These are phyloP conservation scores for Calephelis nemesis DNA, from an alignment of 1,140 invertebrate species.

Conservation along the genomic window DNA sequence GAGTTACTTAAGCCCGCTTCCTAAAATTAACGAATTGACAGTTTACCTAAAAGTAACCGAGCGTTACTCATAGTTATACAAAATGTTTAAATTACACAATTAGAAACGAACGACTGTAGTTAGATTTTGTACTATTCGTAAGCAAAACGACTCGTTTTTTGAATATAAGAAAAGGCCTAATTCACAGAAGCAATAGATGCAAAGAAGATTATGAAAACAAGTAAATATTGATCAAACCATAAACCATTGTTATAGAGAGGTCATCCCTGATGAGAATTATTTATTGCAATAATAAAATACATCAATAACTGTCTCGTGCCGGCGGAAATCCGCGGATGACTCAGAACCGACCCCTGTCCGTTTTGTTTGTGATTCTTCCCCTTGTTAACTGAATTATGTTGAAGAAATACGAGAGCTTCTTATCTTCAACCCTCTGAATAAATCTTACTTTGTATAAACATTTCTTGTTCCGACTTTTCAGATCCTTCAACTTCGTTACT, in stretches of 20 bases:
- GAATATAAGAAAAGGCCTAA: too few relatives aligned
- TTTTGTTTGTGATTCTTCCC: constrained; percentile 69
- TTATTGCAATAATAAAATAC: constrained; percentile 57
- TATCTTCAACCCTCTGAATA: constrained; percentile 61
- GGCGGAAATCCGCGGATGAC: constrained; percentile 66
- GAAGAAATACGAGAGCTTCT: constrained; percentile 59
- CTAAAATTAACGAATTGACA: too few relatives aligned
- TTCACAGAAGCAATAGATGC: too few relatives aligned
- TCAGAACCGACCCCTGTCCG: constrained; percentile 58
- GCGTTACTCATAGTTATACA: too few relatives aligned
- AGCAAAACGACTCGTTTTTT: too few relatives aligned
- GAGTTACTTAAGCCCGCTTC: too few relatives aligned
- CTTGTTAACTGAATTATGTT: constrained; percentile 75
- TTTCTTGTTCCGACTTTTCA: constrained; percentile 36
- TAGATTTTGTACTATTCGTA: too few relatives aligned
- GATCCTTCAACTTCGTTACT: constrained; percentile 39
- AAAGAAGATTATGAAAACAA: neutral
- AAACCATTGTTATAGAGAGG: neutral
- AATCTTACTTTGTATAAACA: constrained; percentile 55
- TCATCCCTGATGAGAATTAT: constrained; percentile 36
- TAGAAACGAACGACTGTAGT: too few relatives aligned
- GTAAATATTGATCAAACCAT: neutral
- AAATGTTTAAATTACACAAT: too few relatives aligned
- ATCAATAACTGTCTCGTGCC: constrained; percentile 67
- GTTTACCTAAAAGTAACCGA: too few relatives aligned